Evolutionary conservation across 2,797 vertebrate genomes (phyloP).

Genomic region (Lindbergichthys nudifrons): DNA sequence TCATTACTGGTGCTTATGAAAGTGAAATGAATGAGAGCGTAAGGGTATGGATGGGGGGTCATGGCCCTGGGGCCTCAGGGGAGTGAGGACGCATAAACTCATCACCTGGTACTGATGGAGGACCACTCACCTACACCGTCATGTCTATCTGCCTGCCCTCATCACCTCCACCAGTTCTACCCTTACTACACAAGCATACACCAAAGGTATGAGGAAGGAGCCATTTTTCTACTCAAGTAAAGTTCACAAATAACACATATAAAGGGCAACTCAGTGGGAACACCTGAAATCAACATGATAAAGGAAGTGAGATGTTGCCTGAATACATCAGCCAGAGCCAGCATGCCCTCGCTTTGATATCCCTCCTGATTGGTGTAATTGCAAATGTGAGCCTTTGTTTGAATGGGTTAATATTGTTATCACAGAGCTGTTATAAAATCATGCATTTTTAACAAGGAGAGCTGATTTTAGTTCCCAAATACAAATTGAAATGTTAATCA

Average conservation of each 20-base stretch:
- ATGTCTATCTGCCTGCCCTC: conserved; percentile 76
- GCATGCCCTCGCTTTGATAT: conserved; percentile 35
- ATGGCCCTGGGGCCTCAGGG: conserved; percentile 80
- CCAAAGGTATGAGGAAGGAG: conserved; percentile 66
- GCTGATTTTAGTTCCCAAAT: conserved; percentile 53
- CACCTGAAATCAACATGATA: conserved; percentile 85
- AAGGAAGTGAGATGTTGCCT: conserved; percentile 64
- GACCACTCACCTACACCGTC: conserved; percentile 66
- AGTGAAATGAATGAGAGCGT: conserved; percentile 93
- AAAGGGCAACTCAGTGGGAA: conserved; percentile 82
- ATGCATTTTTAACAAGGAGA: conserved; percentile 71
- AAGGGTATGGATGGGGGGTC: conserved; percentile 88
- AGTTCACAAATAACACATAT: conserved; percentile 82
- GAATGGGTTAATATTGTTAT: conserved; percentile 64
- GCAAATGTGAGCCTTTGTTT: conserved; percentile 70
- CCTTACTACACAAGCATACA: conserved; percentile 66
- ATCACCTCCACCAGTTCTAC: conserved; percentile 68
- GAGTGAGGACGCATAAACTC: conserved; percentile 87
- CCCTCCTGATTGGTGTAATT: conserved; percentile 57
- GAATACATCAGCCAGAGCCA: conserved; percentile 36
- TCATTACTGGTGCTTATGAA: conserved; percentile 91
- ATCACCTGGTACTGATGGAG: conserved; percentile 90
- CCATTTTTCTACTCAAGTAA: conserved; percentile 67
- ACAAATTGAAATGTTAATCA: conserved; percentile 66
- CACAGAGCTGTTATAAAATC: conserved; percentile 56